Percentiles rank a stretch among this genome's conserved stretches.
Evolutionary conservation across 2,888 invertebrate species (phyloP).

Genomic region (Dicyrtomina minuta): DNA sequence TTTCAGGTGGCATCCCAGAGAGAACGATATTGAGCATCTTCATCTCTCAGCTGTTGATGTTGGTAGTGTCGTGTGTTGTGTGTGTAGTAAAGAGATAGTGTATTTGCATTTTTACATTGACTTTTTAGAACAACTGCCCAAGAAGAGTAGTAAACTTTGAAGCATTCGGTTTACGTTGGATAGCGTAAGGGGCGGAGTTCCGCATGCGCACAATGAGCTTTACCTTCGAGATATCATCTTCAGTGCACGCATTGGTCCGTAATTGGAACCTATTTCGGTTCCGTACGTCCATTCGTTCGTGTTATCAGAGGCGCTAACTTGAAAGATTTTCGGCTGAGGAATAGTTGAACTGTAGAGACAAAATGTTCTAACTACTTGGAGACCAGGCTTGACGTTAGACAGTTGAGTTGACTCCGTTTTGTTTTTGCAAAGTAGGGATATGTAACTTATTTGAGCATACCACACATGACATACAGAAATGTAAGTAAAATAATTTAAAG

Average conservation of each 20-base stretch:
- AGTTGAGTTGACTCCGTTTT: background rate
- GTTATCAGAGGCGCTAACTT: background rate
- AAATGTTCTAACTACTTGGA: background rate
- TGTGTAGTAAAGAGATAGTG: background rate
- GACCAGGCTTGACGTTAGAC: background rate
- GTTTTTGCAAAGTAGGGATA: conserved; percentile 4
- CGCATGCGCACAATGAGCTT: background rate
- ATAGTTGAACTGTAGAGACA: background rate
- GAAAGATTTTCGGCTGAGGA: background rate
- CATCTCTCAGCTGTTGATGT: no score
- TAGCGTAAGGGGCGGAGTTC: conserved; percentile 3
- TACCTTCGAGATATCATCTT: background rate
- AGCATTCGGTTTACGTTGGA: background rate
- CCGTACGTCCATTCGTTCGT: background rate
- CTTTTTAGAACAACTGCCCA: background rate
- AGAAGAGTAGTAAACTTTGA: background rate
- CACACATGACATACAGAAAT: no score
- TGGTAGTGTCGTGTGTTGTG: background rate
- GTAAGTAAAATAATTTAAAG: no score
- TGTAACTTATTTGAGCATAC: no score
- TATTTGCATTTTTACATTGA: background rate
- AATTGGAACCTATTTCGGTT: background rate
- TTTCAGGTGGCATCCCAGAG: no score
- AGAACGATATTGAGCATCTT: no score
- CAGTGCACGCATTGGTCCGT: background rate